phyloP scores from a whole-genome alignment of 2,888 invertebrate genomes.

The Horisme vitalbata region DNA sequence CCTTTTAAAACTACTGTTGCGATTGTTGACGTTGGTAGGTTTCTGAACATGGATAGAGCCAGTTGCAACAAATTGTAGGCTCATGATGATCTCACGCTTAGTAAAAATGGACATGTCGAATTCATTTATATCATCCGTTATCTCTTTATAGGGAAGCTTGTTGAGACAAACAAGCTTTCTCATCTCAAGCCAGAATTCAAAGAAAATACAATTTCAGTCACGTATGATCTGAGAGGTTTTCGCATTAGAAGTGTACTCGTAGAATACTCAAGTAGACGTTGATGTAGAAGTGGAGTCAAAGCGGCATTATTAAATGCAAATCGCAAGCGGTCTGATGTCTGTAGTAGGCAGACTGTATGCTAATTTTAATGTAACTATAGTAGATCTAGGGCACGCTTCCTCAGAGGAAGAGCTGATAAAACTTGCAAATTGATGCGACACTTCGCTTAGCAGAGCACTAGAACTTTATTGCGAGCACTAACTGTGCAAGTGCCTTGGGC shows the following conservation, averaged over 20 bases:
- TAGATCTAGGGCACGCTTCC: conserved; percentile 69
- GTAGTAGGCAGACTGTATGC: conserved; percentile 43
- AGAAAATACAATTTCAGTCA: conserved; percentile 26
- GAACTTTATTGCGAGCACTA: background rate
- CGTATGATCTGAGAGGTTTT: conserved; percentile 27
- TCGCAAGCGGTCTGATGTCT: conserved; percentile 42
- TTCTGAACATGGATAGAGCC: conserved; percentile 22
- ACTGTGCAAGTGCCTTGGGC: too few relatives aligned
- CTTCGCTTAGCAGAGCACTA: conserved; percentile 20
- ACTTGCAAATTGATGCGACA: conserved; percentile 58
- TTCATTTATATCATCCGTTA: conserved; percentile 16
- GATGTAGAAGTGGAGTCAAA: conserved; percentile 32
- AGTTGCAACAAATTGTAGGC: conserved; percentile 24
- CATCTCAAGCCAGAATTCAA: conserved; percentile 14
- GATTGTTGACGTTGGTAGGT: conserved; percentile 16
- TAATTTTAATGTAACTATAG: conserved; percentile 48
- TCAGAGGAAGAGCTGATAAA: conserved; percentile 60
- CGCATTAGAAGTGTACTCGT: conserved; percentile 19
- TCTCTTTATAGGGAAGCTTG: conserved; percentile 16
- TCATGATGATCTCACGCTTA: conserved; percentile 23
- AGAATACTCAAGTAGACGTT: conserved; percentile 30
- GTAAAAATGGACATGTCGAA: conserved; percentile 17
- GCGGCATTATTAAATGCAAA: conserved; percentile 37
- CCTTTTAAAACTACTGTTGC: conserved; percentile 28
- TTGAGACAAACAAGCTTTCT: conserved; percentile 17